These are phyloP conservation scores for Drosophila cognata DNA, from an alignment of 2,888 invertebrate species.

Conservation along the genomic window DNA sequence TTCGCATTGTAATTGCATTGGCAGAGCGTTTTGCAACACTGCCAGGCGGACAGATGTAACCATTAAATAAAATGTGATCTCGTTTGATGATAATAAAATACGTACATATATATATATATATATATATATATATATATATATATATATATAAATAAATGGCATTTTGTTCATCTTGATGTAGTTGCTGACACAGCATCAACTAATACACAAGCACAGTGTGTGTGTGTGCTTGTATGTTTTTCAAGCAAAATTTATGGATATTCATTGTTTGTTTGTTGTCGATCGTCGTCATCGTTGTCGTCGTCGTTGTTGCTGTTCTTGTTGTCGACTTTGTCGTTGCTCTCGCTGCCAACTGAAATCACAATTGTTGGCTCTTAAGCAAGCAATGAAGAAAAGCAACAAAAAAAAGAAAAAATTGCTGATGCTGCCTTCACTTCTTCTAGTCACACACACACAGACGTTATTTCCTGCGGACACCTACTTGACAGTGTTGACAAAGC, in stretches of 20 bases:
- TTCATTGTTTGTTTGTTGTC: conserved; percentile 71
- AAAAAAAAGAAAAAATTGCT: conserved; percentile 42
- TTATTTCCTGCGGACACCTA: conserved; percentile 52
- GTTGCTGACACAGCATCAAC: conserved; percentile 56
- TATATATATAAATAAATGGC: conserved; percentile 34
- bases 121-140: background rate
- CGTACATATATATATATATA: background rate
- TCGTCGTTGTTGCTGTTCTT: conserved; percentile 28
- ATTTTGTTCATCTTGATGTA: conserved; percentile 54
- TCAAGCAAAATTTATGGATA: conserved; percentile 69
- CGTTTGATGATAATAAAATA: conserved; percentile 65
- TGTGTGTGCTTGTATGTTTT: conserved; percentile 47
- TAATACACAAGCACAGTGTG: conserved; percentile 23
- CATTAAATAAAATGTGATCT: conserved; percentile 63
- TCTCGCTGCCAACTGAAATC: conserved; percentile 59
- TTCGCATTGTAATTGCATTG: conserved; percentile 51
- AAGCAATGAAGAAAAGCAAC: conserved; percentile 18
- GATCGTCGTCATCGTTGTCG: conserved; percentile 56
- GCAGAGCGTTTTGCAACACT: conserved; percentile 64
- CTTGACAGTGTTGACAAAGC: conserved; percentile 7
- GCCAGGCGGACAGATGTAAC: conserved; percentile 45
- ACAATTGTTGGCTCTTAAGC: conserved; percentile 58
- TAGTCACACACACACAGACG: conserved; percentile 55
- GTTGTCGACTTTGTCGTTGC: conserved; percentile 51
- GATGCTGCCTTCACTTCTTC: conserved; percentile 64